Conservation (phyloP, 1,140 invertebrate species). For the Camponotus vicinus region DNA sequence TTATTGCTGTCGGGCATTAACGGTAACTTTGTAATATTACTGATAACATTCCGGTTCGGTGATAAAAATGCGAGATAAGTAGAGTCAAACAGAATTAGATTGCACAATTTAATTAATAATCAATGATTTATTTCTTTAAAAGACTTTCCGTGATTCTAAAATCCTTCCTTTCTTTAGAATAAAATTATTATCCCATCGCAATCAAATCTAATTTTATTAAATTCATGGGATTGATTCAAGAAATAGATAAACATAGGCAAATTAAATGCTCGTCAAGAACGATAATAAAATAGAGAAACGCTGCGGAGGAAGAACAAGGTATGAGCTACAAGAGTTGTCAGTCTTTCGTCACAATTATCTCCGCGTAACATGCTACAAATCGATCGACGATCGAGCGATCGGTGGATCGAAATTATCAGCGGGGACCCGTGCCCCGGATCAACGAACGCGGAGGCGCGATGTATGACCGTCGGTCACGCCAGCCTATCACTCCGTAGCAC, state of each 20-base stretch:
- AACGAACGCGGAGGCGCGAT: slow-evolving; percentile 78
- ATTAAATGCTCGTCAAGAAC: background rate
- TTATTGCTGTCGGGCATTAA: slow-evolving; percentile 39
- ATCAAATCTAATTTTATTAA: background rate
- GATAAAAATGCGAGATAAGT: slow-evolving; percentile 38
- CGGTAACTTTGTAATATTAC: slow-evolving; percentile 20
- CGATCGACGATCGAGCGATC: slow-evolving; percentile 71
- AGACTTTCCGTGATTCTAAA: background rate
- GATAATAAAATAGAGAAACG: background rate
- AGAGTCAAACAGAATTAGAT: slow-evolving; percentile 24
- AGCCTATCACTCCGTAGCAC: slow-evolving; percentile 80
- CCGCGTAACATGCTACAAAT: slow-evolving; percentile 56
- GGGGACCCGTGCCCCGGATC: slow-evolving; percentile 75
- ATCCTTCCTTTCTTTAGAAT: background rate
- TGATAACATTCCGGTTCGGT: slow-evolving; percentile 21
- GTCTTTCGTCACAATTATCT: slow-evolving; percentile 53
- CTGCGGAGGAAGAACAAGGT: background rate
- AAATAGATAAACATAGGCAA: background rate
- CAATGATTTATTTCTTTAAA: background rate
- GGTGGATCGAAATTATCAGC: slow-evolving; percentile 76
- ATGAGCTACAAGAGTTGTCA: slow-evolving; percentile 25
- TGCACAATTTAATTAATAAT: slow-evolving; percentile 3
- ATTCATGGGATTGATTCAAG: background rate
- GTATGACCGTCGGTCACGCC: slow-evolving; percentile 82
- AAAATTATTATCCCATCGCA: background rate